Evolutionary conservation across 2,113 vertebrate genomes (phyloP), one percentile per base, ranked within the genome.

Genomic region (Opisthocomus hoazin): DNA sequence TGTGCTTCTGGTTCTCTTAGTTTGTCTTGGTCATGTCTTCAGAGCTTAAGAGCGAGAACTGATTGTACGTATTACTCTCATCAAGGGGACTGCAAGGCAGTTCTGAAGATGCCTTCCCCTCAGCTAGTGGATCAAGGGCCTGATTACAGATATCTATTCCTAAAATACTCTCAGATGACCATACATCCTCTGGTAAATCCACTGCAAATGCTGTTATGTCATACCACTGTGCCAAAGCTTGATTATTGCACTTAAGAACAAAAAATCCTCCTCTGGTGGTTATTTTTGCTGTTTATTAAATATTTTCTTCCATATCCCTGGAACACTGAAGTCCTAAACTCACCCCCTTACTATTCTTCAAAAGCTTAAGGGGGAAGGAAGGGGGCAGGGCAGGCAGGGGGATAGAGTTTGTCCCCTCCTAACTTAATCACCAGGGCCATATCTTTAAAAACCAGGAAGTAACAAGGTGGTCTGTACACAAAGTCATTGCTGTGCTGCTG

Each of bases 331-430:
- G n/a, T 57, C 50, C 12, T 76, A 70, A 91, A 65, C 21, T 90
- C 11, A 58, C 1, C 5, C 2, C 9, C 5, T 71, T 43, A 41
- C 9, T 77, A 48, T 60, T 92, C 68, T 84, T 58, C n/a, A 73
- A 74, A 92, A 86, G 19, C 29, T 29, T 79, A 81, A n/a, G 17
- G 34, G 13, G 0, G 2, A 7, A 15, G 9, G 3, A 15, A 8
- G 3, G 8, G 3, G 5, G 4, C 13, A 1, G 6, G 6, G 5
- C 20, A 17, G 24, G 16, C 18, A 64, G 14, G 15, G 60, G 7
- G 77, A 46, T 20, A 14, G 12, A 66, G 8, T 58, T 81, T 78
- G 3, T 3, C 2, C 68, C 18, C 10, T 66, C 53, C 88, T 69
- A 58, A 39, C 5, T 69, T 30, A 66, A 43, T 36, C 26, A 74